Evolutionary conservation across 2,113 vertebrate genomes (phyloP).

Genomic region (Percopsis transmontana): DNA sequence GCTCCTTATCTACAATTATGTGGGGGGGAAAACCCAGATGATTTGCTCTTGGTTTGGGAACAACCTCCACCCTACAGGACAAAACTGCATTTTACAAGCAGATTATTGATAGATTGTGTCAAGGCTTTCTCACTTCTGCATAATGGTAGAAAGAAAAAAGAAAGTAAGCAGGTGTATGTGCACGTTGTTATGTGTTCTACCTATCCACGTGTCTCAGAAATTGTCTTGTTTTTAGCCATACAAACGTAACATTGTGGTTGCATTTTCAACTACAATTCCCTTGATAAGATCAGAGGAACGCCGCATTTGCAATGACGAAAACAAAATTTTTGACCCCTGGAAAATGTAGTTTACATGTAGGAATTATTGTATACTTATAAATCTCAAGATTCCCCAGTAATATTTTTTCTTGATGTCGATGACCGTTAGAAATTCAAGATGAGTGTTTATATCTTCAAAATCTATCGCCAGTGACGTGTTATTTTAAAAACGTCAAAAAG

Average conservation of each 20-base stretch:
- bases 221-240: slow-evolving; percentile 28
- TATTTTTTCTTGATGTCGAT: fast-evolving
- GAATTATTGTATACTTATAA: fast-evolving
- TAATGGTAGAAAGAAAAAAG: background rate
- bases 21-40: slow-evolving; percentile 57
- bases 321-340: background rate
- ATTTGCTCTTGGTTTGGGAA: slow-evolving; percentile 43
- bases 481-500: background rate
- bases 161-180: background rate
- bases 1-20: slow-evolving; percentile 67
- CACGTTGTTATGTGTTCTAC: background rate
- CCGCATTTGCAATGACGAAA: slow-evolving; percentile 2
- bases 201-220: slow-evolving; percentile 14
- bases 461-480: background rate
- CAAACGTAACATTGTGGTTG: slow-evolving; percentile 7
- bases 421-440: background rate
- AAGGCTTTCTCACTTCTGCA: background rate
- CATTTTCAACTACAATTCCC: slow-evolving; percentile 55
- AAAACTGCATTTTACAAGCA: background rate
- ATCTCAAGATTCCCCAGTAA: fast-evolving
- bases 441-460: no score
- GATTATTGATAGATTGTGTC: background rate
- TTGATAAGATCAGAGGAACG: slow-evolving; percentile 7
- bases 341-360: slow-evolving; percentile 54
- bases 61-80: background rate